Evolutionary conservation across 2,797 vertebrate genomes (phyloP).

Genomic region (Enteromius fasciolatus): DNA sequence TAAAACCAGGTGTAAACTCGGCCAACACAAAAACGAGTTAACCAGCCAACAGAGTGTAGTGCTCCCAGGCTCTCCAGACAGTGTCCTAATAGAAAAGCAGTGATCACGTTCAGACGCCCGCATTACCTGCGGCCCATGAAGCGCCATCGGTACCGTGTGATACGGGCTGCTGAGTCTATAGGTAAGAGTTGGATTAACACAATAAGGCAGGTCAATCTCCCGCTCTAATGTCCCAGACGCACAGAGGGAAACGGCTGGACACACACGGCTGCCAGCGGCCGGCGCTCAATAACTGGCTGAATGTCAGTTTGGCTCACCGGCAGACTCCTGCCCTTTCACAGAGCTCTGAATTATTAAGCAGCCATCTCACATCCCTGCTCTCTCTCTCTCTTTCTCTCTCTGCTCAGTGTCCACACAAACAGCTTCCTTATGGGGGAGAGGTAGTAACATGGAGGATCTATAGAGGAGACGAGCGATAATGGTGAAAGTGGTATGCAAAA

Average conservation of each 20-base stretch:
- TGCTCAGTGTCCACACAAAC: conserved; percentile 50
- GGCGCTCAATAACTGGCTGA: conserved; percentile 73
- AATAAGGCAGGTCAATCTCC: conserved; percentile 65
- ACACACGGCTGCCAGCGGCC: conserved; percentile 49
- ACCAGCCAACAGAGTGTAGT: conserved; percentile 26
- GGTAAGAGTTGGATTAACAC: conserved; percentile 55
- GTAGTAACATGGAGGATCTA: conserved; percentile 79
- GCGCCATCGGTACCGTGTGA: neutral
- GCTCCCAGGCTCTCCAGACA: conserved; percentile 31
- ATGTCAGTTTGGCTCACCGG: conserved; percentile 75
- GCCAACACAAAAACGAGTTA: conserved; percentile 31
- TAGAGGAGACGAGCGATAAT: conserved; percentile 76
- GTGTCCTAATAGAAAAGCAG: conserved; percentile 42
- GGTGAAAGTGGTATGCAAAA: conserved; percentile 71
- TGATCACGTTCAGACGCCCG: conserved; percentile 29
- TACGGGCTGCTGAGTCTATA: conserved; percentile 47
- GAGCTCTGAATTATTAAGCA: conserved; percentile 83
- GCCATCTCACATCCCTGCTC: conserved; percentile 69
- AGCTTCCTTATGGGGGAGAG: conserved; percentile 62
- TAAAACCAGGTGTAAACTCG: conserved; percentile 13
- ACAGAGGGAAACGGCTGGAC: conserved; percentile 53
- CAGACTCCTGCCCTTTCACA: conserved; percentile 81
- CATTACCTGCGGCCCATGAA: conserved; percentile 14
- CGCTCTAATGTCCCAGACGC: conserved; percentile 68
- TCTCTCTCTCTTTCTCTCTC: conserved; percentile 53